phyloP scores from a whole-genome alignment of 2,797 vertebrate genomes.

The Chiroxiphia lanceolata region DNA sequence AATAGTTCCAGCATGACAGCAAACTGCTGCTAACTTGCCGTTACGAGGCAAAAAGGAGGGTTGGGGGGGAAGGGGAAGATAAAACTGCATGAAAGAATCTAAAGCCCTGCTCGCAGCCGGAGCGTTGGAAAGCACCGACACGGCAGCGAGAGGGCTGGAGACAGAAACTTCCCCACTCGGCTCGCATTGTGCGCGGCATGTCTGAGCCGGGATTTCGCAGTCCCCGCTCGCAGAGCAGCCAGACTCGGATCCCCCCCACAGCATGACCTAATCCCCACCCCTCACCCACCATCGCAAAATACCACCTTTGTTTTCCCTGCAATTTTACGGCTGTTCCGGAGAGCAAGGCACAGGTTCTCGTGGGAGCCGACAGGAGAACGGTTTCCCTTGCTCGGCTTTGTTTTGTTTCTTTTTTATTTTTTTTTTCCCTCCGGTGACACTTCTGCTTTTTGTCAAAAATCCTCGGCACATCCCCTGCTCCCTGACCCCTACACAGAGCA shows the following conservation, averaged over 20 bases:
- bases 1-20: constrained; percentile 53
- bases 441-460: constrained; percentile 60
- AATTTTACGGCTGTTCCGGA: constrained; percentile 53
- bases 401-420: background rate
- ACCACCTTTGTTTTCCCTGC: constrained; percentile 60
- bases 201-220: constrained; percentile 5
- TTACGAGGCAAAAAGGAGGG: background rate
- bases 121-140: background rate
- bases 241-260: background rate
- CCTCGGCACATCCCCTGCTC: constrained; percentile 13
- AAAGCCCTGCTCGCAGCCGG: background rate
- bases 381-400: constrained; percentile 50
- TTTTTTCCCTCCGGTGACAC: constrained; percentile 10
- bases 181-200: background rate
- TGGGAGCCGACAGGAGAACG: constrained; percentile 31
- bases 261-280: constrained; percentile 58
- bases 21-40: constrained; percentile 38
- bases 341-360: constrained; percentile 53
- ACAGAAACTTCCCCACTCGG: constrained; percentile 48
- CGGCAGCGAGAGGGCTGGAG: background rate
- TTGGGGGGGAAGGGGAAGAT: background rate
- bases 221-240: background rate
- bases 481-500: background rate
- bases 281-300: constrained; percentile 55
- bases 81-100: constrained; percentile 29